A percentile compares a stretch with the other conserved stretches of the same genome.
Evolutionary conservation across 1,140 invertebrate species (phyloP).

Genomic region (Plectrocnemia conspersa): DNA sequence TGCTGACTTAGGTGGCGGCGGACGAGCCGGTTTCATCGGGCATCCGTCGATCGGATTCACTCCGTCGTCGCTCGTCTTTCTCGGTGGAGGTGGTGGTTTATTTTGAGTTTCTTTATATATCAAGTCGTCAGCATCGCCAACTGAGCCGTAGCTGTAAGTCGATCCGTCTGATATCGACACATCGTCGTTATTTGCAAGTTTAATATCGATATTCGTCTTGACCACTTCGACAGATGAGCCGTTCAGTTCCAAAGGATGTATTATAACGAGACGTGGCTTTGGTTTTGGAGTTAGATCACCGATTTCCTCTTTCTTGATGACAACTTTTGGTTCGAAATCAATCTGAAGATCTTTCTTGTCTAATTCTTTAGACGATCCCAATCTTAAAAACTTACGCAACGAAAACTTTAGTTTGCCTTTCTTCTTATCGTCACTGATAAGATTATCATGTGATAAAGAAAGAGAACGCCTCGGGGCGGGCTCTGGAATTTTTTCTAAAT

Average conservation of each 20-base stretch:
- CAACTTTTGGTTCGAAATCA: slow-evolving; percentile 41
- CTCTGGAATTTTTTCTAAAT: slow-evolving; percentile 49
- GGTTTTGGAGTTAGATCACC: slow-evolving; percentile 54
- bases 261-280: slow-evolving; percentile 74
- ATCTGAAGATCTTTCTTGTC: slow-evolving; percentile 52
- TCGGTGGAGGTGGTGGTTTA: slow-evolving; percentile 51
- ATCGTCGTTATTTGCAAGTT: slow-evolving; percentile 45
- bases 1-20: slow-evolving; percentile 65
- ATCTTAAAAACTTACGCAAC: slow-evolving; percentile 75
- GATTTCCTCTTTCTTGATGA: slow-evolving; percentile 55
- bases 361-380: slow-evolving; percentile 66
- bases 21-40: slow-evolving; percentile 58
- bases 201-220: slow-evolving; percentile 55
- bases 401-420: slow-evolving; percentile 72
- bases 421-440: slow-evolving; percentile 57
- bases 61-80: slow-evolving; percentile 45
- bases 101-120: slow-evolving; percentile 42
- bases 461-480: slow-evolving; percentile 61
- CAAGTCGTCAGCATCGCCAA: slow-evolving; percentile 43
- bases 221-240: slow-evolving; percentile 73
- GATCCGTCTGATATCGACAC: slow-evolving; percentile 39
- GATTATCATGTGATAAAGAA: slow-evolving; percentile 67
- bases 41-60: slow-evolving; percentile 51
- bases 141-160: slow-evolving; percentile 50
- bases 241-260: slow-evolving; percentile 82